Evolutionary conservation across 2,797 vertebrate genomes (phyloP), one percentile per base, ranked within the genome.

Genomic region (Smutsia gigantea): DNA sequence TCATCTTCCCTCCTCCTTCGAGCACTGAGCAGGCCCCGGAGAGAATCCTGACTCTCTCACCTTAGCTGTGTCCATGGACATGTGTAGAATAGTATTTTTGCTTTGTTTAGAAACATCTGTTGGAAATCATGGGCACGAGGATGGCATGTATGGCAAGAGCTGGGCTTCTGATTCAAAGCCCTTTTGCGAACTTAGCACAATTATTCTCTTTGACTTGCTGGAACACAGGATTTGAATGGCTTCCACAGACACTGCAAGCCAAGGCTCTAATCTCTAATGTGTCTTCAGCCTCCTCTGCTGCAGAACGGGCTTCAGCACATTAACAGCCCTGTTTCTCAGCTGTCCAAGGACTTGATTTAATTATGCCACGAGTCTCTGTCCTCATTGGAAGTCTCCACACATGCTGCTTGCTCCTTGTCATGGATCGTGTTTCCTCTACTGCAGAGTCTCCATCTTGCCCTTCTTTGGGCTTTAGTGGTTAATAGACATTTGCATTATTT

Each of bases 401-500:
- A 90, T 7, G n/a, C 95, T 7, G 29, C 88, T 95, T 78, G 64
- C 93, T 90, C 97, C 91, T 90, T 93, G 68, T 93, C 89, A 93
- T 75, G 89, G 88, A 93, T n/a, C 57, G 57, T 81, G 37, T 81
- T 97, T 94, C 93, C 86, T 95, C 95, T 93, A 61, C 83, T 63
- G 51, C 94, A 81, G 34, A 66, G 46, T 91, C 94, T 96, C 96
- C 93, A 91, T 86, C 87, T 86, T 53, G 66, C 61, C 94, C 92
- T 96, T 97, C 84, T 8, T 31, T 85, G 77, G 92, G 92, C 94
- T 96, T 97, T 95, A 68, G 87, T 69, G 66, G 46, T 90, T 96
- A 87, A 92, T 55, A 97, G 95, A 90, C 63, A 96, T 94, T 97
- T 92, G 68, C 96, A 98, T 97, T 94, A 46, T 97, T 97, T 97